Base-by-base conservation (phyloP, 30 jellyfish, hydroid and myxozoan genomes). In the Hydractinia symbiolongicarpus region DNA sequence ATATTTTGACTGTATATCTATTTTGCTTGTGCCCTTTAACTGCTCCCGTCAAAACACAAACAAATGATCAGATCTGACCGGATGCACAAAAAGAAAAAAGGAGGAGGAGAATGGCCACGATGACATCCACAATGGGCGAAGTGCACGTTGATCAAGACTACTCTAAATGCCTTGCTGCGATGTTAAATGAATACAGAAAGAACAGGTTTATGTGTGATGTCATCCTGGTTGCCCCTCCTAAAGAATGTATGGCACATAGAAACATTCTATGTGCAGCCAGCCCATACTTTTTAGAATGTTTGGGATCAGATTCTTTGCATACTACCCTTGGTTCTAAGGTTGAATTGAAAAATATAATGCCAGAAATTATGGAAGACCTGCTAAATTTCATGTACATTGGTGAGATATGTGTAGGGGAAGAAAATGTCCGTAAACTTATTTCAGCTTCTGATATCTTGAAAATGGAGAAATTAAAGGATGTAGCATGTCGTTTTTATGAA, bases 191-290 rank as follows among this genome's bases (percentile, higher is more conserved):
- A 16, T 88, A 62, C 88, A 83, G 98, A 76, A 93, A 87, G 67
- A 80, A 69, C 74, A 87, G 81, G 49, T 67, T 75, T 54, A 80
- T 93, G 95, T 93, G 98, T 73, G 96, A 93, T 80, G 93, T 93
- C 60, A 90, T 93, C 10, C 57, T 93, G 60, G 81, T 81, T 8
- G 76, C 87, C 79, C 82, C 92, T 14, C 94, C 90, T 10, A 79
- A 86, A 81, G 98, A 93, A 76, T 93, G 66, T 80, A 73, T 93
- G 44, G 96, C 96, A 14, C 98, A 93, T 80, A 87, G 96, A 67
- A 87, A 76, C 78, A 93, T 93, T 57, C 88, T 93, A 40, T 61
- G 98, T 70, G 96, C 98, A 2, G 95, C 98, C 66, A 93, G 98
- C 66, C 95, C 96, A 3, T 93, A 71, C 84, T 79, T 93, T 50